Evolutionary conservation across 2,797 vertebrate genomes (phyloP).

Genomic region (Notolabrus celidotus): DNA sequence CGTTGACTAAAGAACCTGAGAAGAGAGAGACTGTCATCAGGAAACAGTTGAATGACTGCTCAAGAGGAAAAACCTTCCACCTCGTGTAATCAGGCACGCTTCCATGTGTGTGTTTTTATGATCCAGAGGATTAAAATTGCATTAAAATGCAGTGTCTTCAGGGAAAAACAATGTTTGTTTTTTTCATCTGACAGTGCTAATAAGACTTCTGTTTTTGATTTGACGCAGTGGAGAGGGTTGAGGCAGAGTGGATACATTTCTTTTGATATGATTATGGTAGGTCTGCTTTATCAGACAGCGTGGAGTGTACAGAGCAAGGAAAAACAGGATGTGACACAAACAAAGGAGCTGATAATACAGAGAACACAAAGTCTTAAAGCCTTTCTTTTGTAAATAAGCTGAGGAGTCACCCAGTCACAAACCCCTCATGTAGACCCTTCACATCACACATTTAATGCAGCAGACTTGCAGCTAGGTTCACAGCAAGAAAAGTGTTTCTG

Average conservation of each 20-base stretch:
- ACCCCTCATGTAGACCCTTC: neutral
- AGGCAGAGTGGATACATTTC: conserved; percentile 15
- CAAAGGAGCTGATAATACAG: neutral
- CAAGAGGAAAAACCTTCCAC: too few species aligned
- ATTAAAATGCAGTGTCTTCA: conserved; percentile 1
- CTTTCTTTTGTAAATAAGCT: conserved; percentile 10
- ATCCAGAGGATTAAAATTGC: neutral
- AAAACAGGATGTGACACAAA: neutral
- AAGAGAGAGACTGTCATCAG: conserved; percentile 26
- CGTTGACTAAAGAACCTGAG: conserved; percentile 92
- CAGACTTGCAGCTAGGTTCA: conserved; percentile 8
- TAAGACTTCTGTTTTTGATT: conserved; percentile 22
- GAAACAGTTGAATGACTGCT: conserved; percentile 4
- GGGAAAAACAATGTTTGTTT: conserved; percentile 10
- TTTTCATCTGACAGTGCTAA: conserved; percentile 35
- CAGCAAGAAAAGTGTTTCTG: conserved; percentile 13
- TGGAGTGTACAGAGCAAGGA: neutral
- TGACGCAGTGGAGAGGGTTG: conserved; percentile 12
- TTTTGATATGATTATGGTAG: conserved; percentile 40
- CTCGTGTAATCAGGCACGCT: neutral
- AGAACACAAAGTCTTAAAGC: conserved; percentile 3
- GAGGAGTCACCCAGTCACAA: conserved; percentile 1
- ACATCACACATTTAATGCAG: conserved; percentile 21
- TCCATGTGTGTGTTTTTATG: neutral
- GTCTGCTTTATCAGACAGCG: conserved; percentile 23